Evolutionary conservation across 2,797 vertebrate genomes (phyloP), one percentile per base, ranked within the genome.

Genomic region (Linurgus olivaceus): DNA sequence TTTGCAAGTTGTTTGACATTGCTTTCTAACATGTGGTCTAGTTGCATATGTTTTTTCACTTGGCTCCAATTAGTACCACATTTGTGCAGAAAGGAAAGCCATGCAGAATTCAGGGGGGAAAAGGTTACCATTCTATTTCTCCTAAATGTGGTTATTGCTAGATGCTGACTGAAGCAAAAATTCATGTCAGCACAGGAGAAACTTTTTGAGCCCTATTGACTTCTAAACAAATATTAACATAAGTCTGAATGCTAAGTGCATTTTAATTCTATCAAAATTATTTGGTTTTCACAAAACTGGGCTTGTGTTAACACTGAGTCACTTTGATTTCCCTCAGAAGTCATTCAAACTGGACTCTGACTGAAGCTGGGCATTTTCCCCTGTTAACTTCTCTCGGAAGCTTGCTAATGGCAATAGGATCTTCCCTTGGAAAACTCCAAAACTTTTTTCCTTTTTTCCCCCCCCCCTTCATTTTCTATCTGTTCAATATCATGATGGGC

Each of bases 1-100:
- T 92, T 80, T 88, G 63, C 48, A 70, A 81, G 79, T 67, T 90
- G 73, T 31, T 85, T 93, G 70, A 62, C 45, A 58, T 92, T 92
- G 44, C 71, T 84, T 91, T 87, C 54, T 52, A 85, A 93, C 61
- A 78, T 45, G 40, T 61, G 85, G 66, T 90, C 55, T 63, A 65
- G 65, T 52, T 93, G 79, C 35, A 40, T 73, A 67, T 86, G 77
- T 79, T 92, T 94, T 86, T 94, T 91, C 66, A 95, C 80, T 96
- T 94, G 94, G 70, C 78, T 88, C 63, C 78, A 93, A 85, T 95
- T 87, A 95, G 70, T 66, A 90, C 33, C 54, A 57, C 68, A 45
- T 86, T 95, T 84, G 15, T 86, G 72, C 48, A 83, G 52, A 86
- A 83, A 88, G 54, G 67, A 95, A 87, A 90, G 48, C 67, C 52